Evolutionary conservation across 53 echinoderm and acorn worm species (phyloP), one percentile per base, ranked within the genome.

Genomic region (Mesocentrotus franciscanus): DNA sequence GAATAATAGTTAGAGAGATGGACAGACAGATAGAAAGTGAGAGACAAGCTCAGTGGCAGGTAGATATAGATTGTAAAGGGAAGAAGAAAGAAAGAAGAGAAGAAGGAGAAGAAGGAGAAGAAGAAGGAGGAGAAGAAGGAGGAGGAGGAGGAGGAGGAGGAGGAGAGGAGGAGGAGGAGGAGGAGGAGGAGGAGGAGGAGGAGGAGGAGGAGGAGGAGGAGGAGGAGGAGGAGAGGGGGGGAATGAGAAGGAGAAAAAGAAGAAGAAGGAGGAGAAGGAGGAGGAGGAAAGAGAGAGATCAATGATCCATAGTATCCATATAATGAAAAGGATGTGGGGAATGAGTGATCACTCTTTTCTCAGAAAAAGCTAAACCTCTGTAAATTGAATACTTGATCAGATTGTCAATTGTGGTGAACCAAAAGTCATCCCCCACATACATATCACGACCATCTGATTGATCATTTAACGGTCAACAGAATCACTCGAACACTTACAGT

Each of bases 341-440:
- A 27, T 0, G 26, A 27, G n/a, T n/a, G 74, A 74, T 29, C 29
- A 29, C 74, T 74, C 74, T n/a, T 0, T 74, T 10, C 13, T 27
- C 0, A 0, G 49, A 55, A 85, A 85, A 8, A 85, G 12, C 42
- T 55, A 85, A 85, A 42, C 85, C 56, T 49, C 85, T 49, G 85
- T 22, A 85, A 34, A 85, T 85, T 85, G 49, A 85, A 85, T 85
- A 85, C 85, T 85, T 85, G 22, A 85, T 85, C 85, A 85, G 85
- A 85, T 85, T 34, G 56, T 85, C 20, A 4, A 22, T 14, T 42
- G 85, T 6, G 85, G 85, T 85, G 55, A 85, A 85, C 85, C 85
- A 16, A 85, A 56, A 42, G 22, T 85, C 56, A 30, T 56, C 85
- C 24, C 49, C 85, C 29, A 33, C 56, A 9, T 79, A 33, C 56